These are phyloP conservation scores for Torymus tubicola DNA, from an alignment of 2,888 invertebrate species.

Conservation along the genomic window DNA sequence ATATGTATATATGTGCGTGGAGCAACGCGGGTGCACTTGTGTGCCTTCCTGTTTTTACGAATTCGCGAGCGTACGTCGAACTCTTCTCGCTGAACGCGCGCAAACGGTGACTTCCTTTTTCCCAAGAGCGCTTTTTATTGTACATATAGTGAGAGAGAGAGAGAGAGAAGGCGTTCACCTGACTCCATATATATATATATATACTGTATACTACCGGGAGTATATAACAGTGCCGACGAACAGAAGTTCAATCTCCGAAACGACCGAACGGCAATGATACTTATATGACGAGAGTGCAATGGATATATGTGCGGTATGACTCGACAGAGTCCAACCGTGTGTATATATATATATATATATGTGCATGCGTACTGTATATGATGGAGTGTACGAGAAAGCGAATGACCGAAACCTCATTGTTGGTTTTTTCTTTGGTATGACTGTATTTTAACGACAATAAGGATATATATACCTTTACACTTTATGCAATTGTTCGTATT, in stretches of 20 bases:
- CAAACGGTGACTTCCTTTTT: slow-evolving; percentile 39
- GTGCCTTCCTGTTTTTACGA: slow-evolving; percentile 62
- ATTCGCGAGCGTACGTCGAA: slow-evolving; percentile 50
- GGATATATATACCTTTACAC: slow-evolving; percentile 5
- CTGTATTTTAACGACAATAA: slow-evolving; percentile 34
- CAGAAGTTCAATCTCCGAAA: slow-evolving; percentile 33
- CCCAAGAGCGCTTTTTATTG: slow-evolving; percentile 41
- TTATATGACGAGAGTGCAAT: not conserved
- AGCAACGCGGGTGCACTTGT: slow-evolving; percentile 26
- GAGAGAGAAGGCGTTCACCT: slow-evolving; percentile 44
- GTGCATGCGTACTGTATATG: slow-evolving; percentile 1
- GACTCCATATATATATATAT: not conserved
- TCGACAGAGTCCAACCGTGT: too few relatives aligned
- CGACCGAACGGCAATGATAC: slow-evolving; percentile 12
- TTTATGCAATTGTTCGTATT: slow-evolving; percentile 2
- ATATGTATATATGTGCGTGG: not conserved
- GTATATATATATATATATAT: too few relatives aligned
- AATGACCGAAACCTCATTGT: slow-evolving; percentile 48
- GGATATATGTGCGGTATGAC: too few relatives aligned
- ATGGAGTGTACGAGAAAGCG: slow-evolving; percentile 12
- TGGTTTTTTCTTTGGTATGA: slow-evolving; percentile 22
- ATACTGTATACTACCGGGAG: too few relatives aligned
- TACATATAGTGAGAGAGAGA: not conserved
- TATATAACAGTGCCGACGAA: not conserved
- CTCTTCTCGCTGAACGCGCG: slow-evolving; percentile 21